Evolutionary conservation across 1,140 invertebrate genomes (phyloP), one percentile per base, ranked within the genome.

Genomic region (Trachymyrmex septentrionalis): DNA sequence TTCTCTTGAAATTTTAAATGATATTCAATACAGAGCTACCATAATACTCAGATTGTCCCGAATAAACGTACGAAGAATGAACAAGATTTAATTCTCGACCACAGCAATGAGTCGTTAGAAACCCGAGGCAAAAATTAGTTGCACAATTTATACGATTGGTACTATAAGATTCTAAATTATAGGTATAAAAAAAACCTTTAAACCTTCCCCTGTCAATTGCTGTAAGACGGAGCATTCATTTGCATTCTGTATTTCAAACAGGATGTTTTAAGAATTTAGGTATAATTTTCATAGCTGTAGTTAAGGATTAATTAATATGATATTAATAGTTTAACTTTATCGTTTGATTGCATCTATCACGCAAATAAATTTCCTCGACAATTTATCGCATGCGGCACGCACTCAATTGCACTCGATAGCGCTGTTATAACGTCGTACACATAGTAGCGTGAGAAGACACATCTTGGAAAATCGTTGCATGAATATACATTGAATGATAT

Each of bases 401-500:
- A 69, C 88, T 87, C 71, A 85, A 89, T 90, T 85, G 85, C 63
- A 76, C 86, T n/a, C 82, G 53, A 86, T 78, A 88, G 66, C 77
- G 86, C 66, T 64, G 57, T 57, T n/a, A 30, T 90, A 82, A 90
- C 67, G 85, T 53, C 48, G 12, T 85, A 71, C 48, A 63, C 12
- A n/a, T 44, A 72, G 61, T 67, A 53, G 38, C 50, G 53, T 34
- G 85, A 19, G 19, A 88, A 84, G 81, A 87, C 67, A 44, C 44
- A 88, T 76, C 73, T 88, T 34, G 81, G n/a, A 85, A 85, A 85
- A 85, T 87, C 80, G 44, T 86, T 87, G 84, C 14, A 50, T 30
- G 19, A 78, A 78, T 59, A 82, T 44, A 27, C 80, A 34, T 55
- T 44, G 34, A 50, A 34, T 19, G 21, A 90, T 87, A 85, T 89